Base-by-base conservation (phyloP, 1,140 invertebrate genomes). In the Thaumatotibia leucotreta region DNA sequence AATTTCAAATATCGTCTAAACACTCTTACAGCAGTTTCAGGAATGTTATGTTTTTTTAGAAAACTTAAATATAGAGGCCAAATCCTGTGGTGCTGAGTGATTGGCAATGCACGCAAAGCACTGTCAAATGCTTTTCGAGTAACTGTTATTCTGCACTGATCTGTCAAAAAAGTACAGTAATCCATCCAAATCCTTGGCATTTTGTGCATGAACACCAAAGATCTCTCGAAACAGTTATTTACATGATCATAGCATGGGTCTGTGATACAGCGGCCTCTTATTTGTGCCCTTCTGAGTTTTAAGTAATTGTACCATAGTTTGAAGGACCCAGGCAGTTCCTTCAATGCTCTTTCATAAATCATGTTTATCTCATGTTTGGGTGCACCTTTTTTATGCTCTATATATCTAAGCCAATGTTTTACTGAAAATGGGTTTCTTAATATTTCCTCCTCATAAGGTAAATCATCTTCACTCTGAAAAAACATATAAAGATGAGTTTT, bases 161-260 rank as follows among this genome's bases (percentile, higher is more conserved):
- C 93, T 22, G 97, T 96, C 82, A 99, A 93, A 86, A 99, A 97
- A 61, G 95, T 94, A 73, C 97, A 98, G 88, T 99, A 99, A 82
- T 99, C 98, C 90, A 99, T 95, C 99, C 99, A 99, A 70, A 99
- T 98, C 72, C 98, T 92, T 6, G 99, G 99, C 99, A 99, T 99
- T 94, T 99, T 99, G 87, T 99, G 97, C 98, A 99, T 99, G 84
- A 99, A 99, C 0, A 99, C 98, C 1, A 99, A 91, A 1, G 98
- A 95, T 72, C 99, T 92, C 91, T 99, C 99, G 92, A 98, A 99
- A 9, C 96, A 96, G 93, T 98, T 98, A 81, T 98, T 99, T 0
- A 99, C 95, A 93, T 98, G 95, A 92, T 99, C 97, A 91, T 95
- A 98, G 32, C 93, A 93, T 6, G 96, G 94, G 92, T 99, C 97